Conservation (phyloP, 2,888 invertebrate genomes). For the Leistus spinibarbis region DNA sequence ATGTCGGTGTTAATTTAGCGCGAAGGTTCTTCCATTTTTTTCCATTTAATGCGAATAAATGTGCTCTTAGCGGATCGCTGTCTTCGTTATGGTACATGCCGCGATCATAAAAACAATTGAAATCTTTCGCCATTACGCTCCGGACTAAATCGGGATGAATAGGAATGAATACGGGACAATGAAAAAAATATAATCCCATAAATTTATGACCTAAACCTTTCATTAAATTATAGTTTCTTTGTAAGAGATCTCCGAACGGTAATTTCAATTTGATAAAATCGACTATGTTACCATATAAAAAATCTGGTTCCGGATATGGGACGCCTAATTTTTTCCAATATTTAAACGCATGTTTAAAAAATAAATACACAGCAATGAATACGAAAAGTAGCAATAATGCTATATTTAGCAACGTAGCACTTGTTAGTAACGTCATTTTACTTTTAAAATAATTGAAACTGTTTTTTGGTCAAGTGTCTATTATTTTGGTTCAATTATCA, state of each 20-base stretch:
- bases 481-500: background rate
- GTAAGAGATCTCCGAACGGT: constrained; percentile 17
- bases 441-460: background rate
- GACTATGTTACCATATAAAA: constrained; percentile 39
- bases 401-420: background rate
- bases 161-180: constrained; percentile 46
- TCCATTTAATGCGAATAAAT: constrained; percentile 63
- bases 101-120: constrained; percentile 64
- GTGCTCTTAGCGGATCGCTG: constrained; percentile 62
- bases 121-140: constrained; percentile 64
- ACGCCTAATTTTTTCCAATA: constrained; percentile 38
- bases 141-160: constrained; percentile 49
- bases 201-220: constrained; percentile 39
- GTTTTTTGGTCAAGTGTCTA: background rate
- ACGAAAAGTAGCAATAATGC: background rate
- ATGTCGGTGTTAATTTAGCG: constrained; percentile 66
- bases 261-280: constrained; percentile 7
- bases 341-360: constrained; percentile 36
- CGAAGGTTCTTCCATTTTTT: constrained; percentile 67
- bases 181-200: constrained; percentile 41
- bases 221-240: constrained; percentile 33
- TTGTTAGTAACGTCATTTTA: background rate
- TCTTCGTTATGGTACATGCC: constrained; percentile 63
- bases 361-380: constrained; percentile 17
- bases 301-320: constrained; percentile 22